Conservation (phyloP, 53 echinoderm and acorn worm genomes). For the Astropecten irregularis region DNA sequence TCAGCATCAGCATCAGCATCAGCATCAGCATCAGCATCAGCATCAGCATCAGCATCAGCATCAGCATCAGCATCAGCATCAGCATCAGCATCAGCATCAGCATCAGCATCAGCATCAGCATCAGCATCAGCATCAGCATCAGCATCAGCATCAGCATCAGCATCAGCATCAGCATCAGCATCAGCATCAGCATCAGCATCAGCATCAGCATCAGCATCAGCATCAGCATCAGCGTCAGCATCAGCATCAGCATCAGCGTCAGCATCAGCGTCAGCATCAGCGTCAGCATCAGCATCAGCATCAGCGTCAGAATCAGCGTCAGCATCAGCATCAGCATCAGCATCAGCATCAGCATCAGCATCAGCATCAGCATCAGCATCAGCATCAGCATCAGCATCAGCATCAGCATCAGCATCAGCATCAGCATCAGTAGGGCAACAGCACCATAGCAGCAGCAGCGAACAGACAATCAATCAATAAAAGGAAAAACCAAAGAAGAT, state of each 20-base stretch:
- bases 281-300: too few relatives aligned
- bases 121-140: background rate
- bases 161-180: too few relatives aligned
- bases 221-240: background rate
- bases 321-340: too few relatives aligned
- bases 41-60: background rate
- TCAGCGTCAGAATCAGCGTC: too few relatives aligned
- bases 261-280: background rate
- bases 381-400: background rate
- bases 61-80: conserved; percentile 3
- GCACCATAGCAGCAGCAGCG: background rate
- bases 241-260: background rate
- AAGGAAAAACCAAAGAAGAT: too few relatives aligned
- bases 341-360: background rate
- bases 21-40: conserved; percentile 1
- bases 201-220: background rate
- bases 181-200: background rate
- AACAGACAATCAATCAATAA: too few relatives aligned
- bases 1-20: background rate
- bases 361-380: conserved; percentile 12
- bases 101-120: background rate
- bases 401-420: conserved; percentile 27
- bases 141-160: too few relatives aligned
- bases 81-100: conserved; percentile 16
- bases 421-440: background rate